These are phyloP conservation scores for Gandaritis pyraliata DNA, from an alignment of 2,888 invertebrate genomes.

Conservation along the genomic window DNA sequence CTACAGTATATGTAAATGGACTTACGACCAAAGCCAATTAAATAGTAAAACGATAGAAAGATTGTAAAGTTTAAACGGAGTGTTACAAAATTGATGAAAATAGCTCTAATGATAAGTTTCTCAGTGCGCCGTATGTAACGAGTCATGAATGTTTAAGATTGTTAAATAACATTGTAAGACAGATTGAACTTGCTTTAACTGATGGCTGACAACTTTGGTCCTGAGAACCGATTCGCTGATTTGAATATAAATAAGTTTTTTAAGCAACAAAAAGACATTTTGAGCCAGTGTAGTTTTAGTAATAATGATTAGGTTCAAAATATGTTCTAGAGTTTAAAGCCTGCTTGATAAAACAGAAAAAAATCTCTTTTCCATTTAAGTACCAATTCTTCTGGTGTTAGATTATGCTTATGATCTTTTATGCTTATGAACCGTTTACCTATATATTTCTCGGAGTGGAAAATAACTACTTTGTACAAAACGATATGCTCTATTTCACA, in stretches of 20 bases:
- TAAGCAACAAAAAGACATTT: too few species aligned
- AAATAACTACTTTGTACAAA: conserved; percentile 38
- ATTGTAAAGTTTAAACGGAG: conserved; percentile 41
- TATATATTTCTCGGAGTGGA: conserved; percentile 11
- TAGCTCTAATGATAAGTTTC: conserved; percentile 37
- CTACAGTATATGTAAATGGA: conserved; percentile 50
- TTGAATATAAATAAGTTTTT: conserved; percentile 26
- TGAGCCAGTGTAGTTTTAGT: too few species aligned
- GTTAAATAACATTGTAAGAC: conserved; percentile 37
- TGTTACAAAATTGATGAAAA: conserved; percentile 44
- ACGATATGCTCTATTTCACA: conserved; percentile 41
- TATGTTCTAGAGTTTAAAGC: too few species aligned
- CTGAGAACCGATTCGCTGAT: conserved; percentile 21
- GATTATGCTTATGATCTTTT: too few species aligned
- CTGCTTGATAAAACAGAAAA: too few species aligned
- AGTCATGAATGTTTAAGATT: conserved; percentile 30
- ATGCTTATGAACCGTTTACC: too few species aligned
- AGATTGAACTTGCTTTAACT: conserved; percentile 21
- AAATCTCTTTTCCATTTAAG: too few species aligned
- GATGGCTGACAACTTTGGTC: conserved; percentile 11
- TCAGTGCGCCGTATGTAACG: conserved; percentile 23
- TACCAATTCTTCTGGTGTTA: too few species aligned
- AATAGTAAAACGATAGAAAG: conserved; percentile 45
- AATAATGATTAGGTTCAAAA: too few species aligned
- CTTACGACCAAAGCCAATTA: conserved; percentile 48